A percentile compares a stretch with the other conserved stretches of the same genome.
Conservation (phyloP, 2,113 vertebrate species). For the Otocyon megalotis region DNA sequence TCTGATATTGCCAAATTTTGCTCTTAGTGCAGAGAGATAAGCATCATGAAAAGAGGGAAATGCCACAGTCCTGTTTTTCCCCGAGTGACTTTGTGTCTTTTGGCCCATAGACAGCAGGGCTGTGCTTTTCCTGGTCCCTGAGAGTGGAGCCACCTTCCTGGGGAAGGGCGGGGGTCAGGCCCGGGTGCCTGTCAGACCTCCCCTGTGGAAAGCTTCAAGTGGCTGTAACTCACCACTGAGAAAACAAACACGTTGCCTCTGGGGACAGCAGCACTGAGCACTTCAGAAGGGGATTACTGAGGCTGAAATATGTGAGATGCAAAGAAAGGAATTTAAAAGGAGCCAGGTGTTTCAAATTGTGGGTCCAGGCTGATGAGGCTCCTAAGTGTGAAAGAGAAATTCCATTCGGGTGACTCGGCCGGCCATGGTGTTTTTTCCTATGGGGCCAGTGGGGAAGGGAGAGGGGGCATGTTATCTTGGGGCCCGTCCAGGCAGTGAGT, state of each 20-base stretch:
- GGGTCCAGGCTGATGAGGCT: not conserved
- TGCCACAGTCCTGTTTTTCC: conserved; percentile 24
- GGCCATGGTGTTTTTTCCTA: conserved; percentile 60
- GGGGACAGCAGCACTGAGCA: conserved; percentile 20
- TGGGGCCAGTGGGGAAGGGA: conserved; percentile 48
- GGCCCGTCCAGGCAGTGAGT: conserved; percentile 13
- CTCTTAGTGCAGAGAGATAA: conserved; percentile 54
- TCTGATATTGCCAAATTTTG: conserved; percentile 24
- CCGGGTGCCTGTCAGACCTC: conserved; percentile 52
- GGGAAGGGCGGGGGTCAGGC: conserved; percentile 62
- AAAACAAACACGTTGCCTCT: conserved; percentile 68
- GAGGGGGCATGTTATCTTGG: not conserved
- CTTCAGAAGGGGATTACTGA: conserved; percentile 54
- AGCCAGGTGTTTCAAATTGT: conserved; percentile 64
- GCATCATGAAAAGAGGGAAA: conserved; percentile 49
- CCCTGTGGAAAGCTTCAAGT: conserved; percentile 68
- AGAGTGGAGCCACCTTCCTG: conserved; percentile 33
- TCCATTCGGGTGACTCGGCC: conserved; percentile 54
- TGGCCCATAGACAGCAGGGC: conserved; percentile 39
- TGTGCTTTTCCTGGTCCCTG: not conserved
- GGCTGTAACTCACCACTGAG: conserved; percentile 68
- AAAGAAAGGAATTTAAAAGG: conserved; percentile 52
- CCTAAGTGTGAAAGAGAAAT: conserved; percentile 43
- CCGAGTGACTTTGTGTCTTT: conserved; percentile 48
- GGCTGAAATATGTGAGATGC: conserved; percentile 11